phyloP scores from a whole-genome alignment of 2,888 invertebrate genomes.

The Luffia ferchaultella region DNA sequence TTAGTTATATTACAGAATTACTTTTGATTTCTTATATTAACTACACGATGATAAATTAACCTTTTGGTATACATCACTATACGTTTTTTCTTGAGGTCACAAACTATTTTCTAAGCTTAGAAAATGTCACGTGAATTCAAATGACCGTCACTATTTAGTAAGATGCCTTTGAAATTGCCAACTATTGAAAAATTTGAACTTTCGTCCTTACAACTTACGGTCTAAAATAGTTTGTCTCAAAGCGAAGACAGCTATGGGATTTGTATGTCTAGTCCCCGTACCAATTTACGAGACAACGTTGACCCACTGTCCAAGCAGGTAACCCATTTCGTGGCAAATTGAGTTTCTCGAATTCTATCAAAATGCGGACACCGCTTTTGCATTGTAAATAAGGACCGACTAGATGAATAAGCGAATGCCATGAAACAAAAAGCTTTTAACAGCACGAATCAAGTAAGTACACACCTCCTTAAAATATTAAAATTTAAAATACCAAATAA shows the following conservation, averaged over 20 bases:
- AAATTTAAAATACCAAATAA: background rate
- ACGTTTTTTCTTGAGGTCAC: background rate
- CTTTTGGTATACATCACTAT: background rate
- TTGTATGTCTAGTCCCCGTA: slow-evolving; percentile 23
- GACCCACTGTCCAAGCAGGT: slow-evolving; percentile 44
- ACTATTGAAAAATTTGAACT: no score
- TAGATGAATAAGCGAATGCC: no score
- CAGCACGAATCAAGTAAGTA: background rate
- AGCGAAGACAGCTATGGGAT: slow-evolving; percentile 25
- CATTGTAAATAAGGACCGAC: no score
- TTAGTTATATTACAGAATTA: no score
- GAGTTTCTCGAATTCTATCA: slow-evolving; percentile 63
- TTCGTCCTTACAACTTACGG: no score
- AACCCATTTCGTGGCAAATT: slow-evolving; percentile 55
- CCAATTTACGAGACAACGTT: slow-evolving; percentile 16
- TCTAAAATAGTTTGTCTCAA: background rate
- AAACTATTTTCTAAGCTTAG: background rate
- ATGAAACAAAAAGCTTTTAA: no score
- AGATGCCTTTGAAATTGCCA: background rate
- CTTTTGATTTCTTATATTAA: no score
- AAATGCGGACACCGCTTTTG: slow-evolving; percentile 44
- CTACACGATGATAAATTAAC: no score
- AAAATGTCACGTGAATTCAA: background rate
- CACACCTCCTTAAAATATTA: background rate
- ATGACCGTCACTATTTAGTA: background rate